A percentile compares a stretch with the other conserved stretches of the same genome.
Conservation (phyloP, 2,888 invertebrate genomes). For the Melieria crassipennis region DNA sequence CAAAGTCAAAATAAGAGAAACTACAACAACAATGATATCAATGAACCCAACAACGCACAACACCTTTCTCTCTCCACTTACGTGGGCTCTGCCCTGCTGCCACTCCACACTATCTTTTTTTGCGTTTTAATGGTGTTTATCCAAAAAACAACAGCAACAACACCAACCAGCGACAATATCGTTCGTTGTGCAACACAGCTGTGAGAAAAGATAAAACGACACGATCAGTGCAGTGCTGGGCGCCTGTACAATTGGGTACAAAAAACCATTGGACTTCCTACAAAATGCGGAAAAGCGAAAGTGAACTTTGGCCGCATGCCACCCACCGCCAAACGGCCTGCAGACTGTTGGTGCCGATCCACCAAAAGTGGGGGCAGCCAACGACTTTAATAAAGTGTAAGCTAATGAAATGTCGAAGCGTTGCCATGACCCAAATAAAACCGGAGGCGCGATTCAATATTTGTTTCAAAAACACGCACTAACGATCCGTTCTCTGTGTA, state of each 20-base stretch:
- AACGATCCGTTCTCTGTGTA: not conserved
- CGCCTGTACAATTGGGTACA: slow-evolving; percentile 60
- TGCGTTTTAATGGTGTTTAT: not conserved
- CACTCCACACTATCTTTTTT: not conserved
- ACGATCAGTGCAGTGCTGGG: slow-evolving; percentile 46
- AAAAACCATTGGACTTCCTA: slow-evolving; percentile 54
- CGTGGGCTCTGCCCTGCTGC: not conserved
- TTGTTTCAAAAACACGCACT: too few species aligned
- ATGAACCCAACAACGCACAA: not conserved
- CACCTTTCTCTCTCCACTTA: not conserved
- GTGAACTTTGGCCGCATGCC: slow-evolving; percentile 47
- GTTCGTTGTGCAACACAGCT: not conserved
- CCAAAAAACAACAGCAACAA: not conserved
- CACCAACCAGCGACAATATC: not conserved
- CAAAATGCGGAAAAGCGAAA: slow-evolving; percentile 46
- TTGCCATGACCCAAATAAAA: too few species aligned
- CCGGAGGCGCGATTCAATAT: too few species aligned
- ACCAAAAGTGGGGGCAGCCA: not conserved
- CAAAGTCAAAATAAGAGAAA: too few species aligned
- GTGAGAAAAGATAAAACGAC: slow-evolving; percentile 18
- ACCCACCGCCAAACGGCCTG: not conserved
- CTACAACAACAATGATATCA: not conserved
- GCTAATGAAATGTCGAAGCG: not conserved
- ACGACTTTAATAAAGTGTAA: not conserved
- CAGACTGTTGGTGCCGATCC: not conserved